Evolutionary conservation across 35 echinoderm and acorn worm genomes (phyloP).

Genomic region (Ophiothrix spiculata): DNA sequence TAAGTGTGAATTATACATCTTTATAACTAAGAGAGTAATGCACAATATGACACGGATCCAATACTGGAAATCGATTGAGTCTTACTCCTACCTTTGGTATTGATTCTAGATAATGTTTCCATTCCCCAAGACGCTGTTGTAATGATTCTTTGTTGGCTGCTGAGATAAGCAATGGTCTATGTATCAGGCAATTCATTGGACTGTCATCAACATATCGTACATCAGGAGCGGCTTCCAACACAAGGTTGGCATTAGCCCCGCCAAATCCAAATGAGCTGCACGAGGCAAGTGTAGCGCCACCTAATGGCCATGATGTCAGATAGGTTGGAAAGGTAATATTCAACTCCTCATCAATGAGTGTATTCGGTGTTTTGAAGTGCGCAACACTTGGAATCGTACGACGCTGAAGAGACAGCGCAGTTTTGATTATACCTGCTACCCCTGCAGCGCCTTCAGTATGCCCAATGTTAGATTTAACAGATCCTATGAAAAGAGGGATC

Average conservation of each 20-base stretch:
- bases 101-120: conserved; percentile 34
- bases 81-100: too few relatives aligned
- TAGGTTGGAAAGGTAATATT: conserved; percentile 28
- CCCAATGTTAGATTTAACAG: conserved; percentile 73
- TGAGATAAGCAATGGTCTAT: conserved; percentile 41
- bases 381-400: conserved; percentile 34
- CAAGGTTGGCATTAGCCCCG: conserved; percentile 62
- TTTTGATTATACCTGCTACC: conserved; percentile 67
- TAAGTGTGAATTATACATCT: too few relatives aligned
- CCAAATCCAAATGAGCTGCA: conserved; percentile 78
- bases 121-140: conserved; percentile 29
- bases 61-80: too few relatives aligned
- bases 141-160: conserved; percentile 48
- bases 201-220: neutral
- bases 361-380: conserved; percentile 39
- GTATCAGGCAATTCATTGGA: neutral
- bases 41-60: too few relatives aligned
- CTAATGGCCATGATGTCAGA: conserved; percentile 17
- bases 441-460: conserved; percentile 82
- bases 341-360: conserved; percentile 30
- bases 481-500: conserved; percentile 62
- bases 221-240: neutral
- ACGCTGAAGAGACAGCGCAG: conserved; percentile 28
- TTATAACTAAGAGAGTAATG: too few relatives aligned
- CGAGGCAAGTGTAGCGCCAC: neutral